Evolutionary conservation across 2,888 invertebrate species (phyloP).

Genomic region (Caenorhabditis plicata): DNA sequence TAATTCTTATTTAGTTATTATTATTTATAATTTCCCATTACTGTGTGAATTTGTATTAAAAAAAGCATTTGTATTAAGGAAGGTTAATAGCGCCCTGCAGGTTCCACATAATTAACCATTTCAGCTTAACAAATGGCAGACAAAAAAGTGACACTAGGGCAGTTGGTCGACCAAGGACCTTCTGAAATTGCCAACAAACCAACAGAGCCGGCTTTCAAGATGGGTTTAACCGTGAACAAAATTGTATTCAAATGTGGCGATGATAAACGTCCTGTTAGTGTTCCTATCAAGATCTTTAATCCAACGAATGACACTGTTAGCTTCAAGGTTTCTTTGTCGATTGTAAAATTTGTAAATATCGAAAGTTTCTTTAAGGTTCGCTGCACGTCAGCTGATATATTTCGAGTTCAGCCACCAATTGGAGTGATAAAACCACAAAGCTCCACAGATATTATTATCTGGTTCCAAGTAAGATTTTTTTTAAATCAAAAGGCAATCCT

Average conservation of each 20-base stretch:
- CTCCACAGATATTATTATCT: conserved; percentile 6
- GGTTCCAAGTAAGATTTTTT: too few relatives aligned
- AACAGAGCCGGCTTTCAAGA: background rate
- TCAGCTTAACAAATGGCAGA: too few relatives aligned
- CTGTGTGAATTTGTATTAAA: too few relatives aligned
- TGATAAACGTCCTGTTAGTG: conserved; percentile 12
- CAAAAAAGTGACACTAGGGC: too few relatives aligned
- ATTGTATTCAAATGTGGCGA: conserved; percentile 23
- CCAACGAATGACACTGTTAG: conserved; percentile 5
- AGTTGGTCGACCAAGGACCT: background rate
- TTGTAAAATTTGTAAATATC: background rate
- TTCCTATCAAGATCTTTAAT: conserved; percentile 11
- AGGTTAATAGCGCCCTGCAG: too few relatives aligned
- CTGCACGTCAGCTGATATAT: conserved; percentile 30
- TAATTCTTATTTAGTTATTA: too few relatives aligned
- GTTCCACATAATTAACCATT: too few relatives aligned
- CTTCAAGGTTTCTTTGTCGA: conserved; percentile 8
- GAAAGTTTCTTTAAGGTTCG: conserved; percentile 10
- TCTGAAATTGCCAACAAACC: background rate
- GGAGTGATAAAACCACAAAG: conserved; percentile 17
- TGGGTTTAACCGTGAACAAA: conserved; percentile 2
- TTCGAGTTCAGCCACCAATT: conserved; percentile 28
- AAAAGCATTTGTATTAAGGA: too few relatives aligned
- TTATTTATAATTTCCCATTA: too few relatives aligned
- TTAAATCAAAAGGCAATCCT: too few relatives aligned